Base-by-base conservation (phyloP, 2,888 invertebrate species). In the Patella pellucida region DNA sequence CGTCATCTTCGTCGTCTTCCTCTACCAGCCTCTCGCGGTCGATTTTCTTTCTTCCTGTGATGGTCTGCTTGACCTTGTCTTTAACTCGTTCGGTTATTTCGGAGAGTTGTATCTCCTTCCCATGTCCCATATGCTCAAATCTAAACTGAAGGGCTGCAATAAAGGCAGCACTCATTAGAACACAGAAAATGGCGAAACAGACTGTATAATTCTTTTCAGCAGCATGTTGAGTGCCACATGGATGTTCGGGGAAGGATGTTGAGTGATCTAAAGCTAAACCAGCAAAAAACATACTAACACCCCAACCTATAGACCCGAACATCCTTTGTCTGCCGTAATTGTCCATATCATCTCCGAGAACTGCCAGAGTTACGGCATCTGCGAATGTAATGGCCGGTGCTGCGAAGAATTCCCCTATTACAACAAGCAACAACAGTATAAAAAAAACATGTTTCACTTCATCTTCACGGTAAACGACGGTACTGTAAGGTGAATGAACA, bases 241-340 rank as follows among this genome's bases (percentile, higher is more conserved):
- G 97, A 91, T 97, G 97, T 85, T 96, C 94, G 41, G 97, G 96
- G 91, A 99, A 99, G 0, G 97, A 95, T 27, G 97, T 97, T 76
- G 98, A 97, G 91, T 98, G 97, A 92, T 99, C 99, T 78, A 99
- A 92, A 15, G 90, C 90, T 78, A 90, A 84, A 15, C 97, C 97
- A 78, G 99, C 97, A 90, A 99, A 95, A 92, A 99, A 99, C 99
- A 99, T 99, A 69, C 99, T 96, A 84, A 99, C 92, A 51, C 97
- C 99, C 99, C 99, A 99, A 69, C 99, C 99, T 76, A 98, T 93
- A 23, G 97, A 98, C 2, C 98, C 98, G 89, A 98, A 99, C 97
- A 99, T 98, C 84, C 99, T 94, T 92, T 99, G 99, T 87, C 97
- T 96, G 0, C 98, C 98, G 90, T 99, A 92, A 84, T 95, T 93